Conservation (phyloP, 2,113 vertebrate genomes). For the Coptodon rendalli region DNA sequence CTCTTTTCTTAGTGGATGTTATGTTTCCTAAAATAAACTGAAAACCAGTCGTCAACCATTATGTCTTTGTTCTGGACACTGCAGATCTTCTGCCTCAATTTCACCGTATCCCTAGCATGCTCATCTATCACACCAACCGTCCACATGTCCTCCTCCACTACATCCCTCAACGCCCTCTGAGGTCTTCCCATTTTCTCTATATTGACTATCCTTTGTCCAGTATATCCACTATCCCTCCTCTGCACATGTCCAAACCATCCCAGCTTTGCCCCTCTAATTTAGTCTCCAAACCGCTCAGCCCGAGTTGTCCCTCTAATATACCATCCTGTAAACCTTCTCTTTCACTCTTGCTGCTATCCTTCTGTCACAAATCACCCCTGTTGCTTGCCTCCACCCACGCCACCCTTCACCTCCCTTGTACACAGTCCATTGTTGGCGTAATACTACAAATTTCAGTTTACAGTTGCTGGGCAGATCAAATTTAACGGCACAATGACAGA, state of each 20-base stretch:
- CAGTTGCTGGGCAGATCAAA: background rate
- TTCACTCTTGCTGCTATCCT: background rate
- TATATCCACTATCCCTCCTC: background rate
- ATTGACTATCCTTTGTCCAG: background rate
- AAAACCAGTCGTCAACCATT: background rate
- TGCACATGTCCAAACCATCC: background rate
- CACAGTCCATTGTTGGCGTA: background rate
- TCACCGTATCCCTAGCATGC: background rate
- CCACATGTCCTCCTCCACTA: background rate
- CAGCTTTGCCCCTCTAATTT: background rate
- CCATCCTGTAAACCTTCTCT: background rate
- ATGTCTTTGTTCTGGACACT: background rate
- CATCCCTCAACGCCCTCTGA: background rate
- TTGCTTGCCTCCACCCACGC: background rate
- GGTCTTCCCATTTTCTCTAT: background rate
- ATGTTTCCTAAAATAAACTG: background rate
- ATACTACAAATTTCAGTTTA: background rate
- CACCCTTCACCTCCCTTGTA: background rate
- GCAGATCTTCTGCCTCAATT: background rate
- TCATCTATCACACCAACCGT: rapidly evolving
- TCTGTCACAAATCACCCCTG: background rate
- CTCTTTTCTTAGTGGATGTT: background rate
- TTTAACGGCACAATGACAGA: background rate
- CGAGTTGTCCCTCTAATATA: background rate
- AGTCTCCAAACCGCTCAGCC: background rate